A percentile compares a stretch with the other conserved stretches of the same genome.
These are phyloP conservation scores for Craseonycteris thonglongyai DNA, from an alignment of 2,113 vertebrate species.

Conservation along the genomic window DNA sequence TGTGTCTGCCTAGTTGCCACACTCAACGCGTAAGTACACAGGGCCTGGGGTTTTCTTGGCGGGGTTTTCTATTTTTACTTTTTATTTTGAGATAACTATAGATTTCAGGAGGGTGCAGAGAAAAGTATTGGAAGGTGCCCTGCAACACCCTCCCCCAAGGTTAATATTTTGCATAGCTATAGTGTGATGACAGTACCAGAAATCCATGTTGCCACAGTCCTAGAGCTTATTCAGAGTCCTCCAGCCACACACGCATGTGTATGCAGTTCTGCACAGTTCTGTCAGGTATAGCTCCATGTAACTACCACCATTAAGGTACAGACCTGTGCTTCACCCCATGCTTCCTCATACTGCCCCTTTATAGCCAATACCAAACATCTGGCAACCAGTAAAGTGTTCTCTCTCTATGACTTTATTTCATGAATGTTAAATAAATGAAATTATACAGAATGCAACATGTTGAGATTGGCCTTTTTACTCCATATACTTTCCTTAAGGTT, in stretches of 20 bases:
- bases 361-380: too few species aligned
- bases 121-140: neutral
- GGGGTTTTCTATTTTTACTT: neutral
- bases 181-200: neutral
- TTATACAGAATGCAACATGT: neutral
- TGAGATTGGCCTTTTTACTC: neutral
- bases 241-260: neutral
- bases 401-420: neutral
- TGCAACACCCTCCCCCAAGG: accelerated
- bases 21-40: constrained; percentile 87
- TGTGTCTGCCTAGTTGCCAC: constrained; percentile 98
- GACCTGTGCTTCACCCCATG: neutral
- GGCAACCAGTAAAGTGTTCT: neutral
- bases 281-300: neutral
- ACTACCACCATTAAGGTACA: neutral
- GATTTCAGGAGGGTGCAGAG: neutral
- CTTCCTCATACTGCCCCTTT: neutral
- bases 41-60: neutral
- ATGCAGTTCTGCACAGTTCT: neutral
- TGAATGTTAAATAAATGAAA: neutral
- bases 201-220: accelerated
- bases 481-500: neutral
- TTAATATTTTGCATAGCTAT: accelerated
- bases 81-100: neutral
- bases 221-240: neutral